phyloP scores from a whole-genome alignment of 1,140 invertebrate genomes.

The Drosophila hydei region DNA sequence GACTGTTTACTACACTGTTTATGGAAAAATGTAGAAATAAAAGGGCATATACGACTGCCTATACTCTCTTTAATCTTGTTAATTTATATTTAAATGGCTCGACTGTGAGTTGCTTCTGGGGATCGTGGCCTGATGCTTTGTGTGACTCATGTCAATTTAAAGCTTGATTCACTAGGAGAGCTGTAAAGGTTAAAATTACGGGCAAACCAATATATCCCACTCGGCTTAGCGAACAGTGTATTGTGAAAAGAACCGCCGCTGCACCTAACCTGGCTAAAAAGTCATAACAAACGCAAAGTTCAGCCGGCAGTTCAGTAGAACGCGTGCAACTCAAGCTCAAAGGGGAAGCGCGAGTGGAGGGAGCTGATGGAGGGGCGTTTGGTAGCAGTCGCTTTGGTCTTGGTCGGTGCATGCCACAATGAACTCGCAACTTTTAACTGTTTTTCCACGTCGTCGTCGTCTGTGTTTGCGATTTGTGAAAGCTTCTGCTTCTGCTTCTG shows the following conservation, averaged over 20 bases:
- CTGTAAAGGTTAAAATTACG: too few species aligned
- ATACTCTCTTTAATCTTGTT: too few species aligned
- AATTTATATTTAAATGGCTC: too few species aligned
- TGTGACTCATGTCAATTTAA: too few species aligned
- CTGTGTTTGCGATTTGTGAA: constrained; percentile 76
- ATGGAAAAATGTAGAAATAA: too few species aligned
- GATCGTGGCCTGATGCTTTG: too few species aligned
- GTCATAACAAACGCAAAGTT: constrained; percentile 79
- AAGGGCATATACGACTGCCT: too few species aligned
- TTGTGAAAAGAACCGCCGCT: constrained; percentile 1
- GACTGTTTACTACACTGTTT: too few species aligned
- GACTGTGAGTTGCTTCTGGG: too few species aligned
- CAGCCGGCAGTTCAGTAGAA: constrained; percentile 74
- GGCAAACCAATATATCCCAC: neutral
- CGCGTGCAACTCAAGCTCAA: constrained; percentile 31
- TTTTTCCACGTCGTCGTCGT: constrained; percentile 53
- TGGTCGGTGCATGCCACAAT: constrained; percentile 71
- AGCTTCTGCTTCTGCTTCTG: constrained; percentile 71
- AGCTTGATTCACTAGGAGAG: too few species aligned
- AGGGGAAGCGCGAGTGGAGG: constrained; percentile 1
- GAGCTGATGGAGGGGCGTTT: neutral
- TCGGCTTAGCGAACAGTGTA: neutral
- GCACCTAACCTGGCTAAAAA: constrained; percentile 18
- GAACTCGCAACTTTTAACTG: constrained; percentile 81
- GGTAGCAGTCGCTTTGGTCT: constrained; percentile 30